A percentile compares a stretch with the other conserved stretches of the same genome.
Evolutionary conservation across 30 jellyfish, hydroid and myxozoan genomes (phyloP).

Genomic region (Aurelia aurita): DNA sequence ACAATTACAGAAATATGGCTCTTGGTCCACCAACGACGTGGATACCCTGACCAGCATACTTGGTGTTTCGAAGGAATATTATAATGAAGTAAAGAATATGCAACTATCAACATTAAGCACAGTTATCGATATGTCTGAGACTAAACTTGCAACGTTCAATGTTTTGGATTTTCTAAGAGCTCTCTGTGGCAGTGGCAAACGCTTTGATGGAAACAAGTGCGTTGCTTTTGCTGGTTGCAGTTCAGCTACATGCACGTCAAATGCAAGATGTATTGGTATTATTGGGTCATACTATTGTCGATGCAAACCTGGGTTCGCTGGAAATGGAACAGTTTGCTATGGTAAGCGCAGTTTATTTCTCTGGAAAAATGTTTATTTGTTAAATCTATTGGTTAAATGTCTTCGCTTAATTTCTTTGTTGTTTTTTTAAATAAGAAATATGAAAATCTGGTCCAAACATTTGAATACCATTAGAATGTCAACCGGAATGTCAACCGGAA

Average conservation of each 20-base stretch:
- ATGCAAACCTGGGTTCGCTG: slow-evolving; percentile 14
- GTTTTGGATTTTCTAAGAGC: background rate
- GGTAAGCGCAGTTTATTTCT: background rate
- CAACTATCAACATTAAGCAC: slow-evolving; percentile 1
- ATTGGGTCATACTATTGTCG: slow-evolving; percentile 4
- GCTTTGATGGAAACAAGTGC: background rate
- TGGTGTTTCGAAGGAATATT: background rate
- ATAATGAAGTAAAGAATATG: background rate
- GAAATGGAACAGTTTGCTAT: slow-evolving; percentile 17
- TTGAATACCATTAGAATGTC: no score
- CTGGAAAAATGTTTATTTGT: no score
- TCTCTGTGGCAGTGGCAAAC: background rate
- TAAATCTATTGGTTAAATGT: no score
- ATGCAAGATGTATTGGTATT: slow-evolving; percentile 4
- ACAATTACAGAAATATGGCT: slow-evolving; percentile 3
- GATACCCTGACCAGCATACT: background rate
- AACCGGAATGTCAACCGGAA: no score
- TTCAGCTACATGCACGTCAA: background rate
- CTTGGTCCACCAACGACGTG: slow-evolving; percentile 2
- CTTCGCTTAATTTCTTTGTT: no score
- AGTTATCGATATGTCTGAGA: background rate
- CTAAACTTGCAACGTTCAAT: background rate
- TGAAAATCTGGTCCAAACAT: no score
- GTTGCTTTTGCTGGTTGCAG: slow-evolving; percentile 13
- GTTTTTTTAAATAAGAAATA: no score